A percentile compares a stretch with the other conserved stretches of the same genome.
Evolutionary conservation across 2,797 vertebrate genomes (phyloP).

Genomic region (Pantherophis vulpinus): DNA sequence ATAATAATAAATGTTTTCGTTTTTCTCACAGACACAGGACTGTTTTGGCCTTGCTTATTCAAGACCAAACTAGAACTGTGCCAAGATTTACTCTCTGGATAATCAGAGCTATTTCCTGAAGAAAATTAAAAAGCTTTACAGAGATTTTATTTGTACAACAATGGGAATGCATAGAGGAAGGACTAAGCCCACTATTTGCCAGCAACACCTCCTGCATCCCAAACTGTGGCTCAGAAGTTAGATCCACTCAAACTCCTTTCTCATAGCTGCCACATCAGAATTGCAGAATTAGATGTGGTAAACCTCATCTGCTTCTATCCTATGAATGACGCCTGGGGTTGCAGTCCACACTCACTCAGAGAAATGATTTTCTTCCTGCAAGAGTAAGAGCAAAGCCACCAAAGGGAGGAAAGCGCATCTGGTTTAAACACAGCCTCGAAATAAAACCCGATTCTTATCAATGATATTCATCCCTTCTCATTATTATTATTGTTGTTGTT

Average conservation of each 20-base stretch:
- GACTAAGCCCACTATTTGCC: too few species aligned
- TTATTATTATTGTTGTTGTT: too few species aligned
- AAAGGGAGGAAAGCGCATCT: too few species aligned
- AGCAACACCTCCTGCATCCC: background rate
- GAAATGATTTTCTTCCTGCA: background rate
- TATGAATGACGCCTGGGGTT: too few species aligned
- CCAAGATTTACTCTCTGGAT: conserved; percentile 27
- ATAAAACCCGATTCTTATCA: background rate
- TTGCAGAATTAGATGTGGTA: background rate
- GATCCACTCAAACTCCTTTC: background rate
- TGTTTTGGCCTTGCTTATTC: conserved; percentile 45
- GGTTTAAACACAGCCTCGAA: background rate
- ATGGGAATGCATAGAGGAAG: background rate
- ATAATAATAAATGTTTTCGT: background rate
- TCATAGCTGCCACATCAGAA: background rate
- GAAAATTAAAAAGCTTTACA: background rate
- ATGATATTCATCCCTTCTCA: background rate
- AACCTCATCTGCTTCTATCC: background rate
- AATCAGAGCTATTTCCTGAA: background rate
- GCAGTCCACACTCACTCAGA: background rate
- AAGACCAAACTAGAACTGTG: conserved; percentile 46
- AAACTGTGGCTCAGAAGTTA: background rate
- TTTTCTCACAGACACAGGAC: conserved; percentile 41
- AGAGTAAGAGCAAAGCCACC: background rate
- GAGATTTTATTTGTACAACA: accelerated